phyloP scores from a whole-genome alignment of 2,113 vertebrate genomes.

The Zapornia atra region DNA sequence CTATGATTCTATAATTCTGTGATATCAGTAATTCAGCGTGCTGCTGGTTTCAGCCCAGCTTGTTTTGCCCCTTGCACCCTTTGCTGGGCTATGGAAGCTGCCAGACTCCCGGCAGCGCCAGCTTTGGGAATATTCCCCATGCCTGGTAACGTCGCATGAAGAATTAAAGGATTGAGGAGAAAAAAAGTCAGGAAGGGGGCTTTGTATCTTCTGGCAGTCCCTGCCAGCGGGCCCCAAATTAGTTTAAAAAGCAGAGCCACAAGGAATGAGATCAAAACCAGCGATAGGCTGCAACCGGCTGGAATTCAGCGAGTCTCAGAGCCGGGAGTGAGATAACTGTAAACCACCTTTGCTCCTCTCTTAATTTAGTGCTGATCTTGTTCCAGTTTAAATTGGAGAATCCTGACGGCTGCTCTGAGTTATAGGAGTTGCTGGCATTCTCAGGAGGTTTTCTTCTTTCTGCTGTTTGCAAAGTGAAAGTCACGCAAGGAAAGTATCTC shows the following conservation, averaged over 20 bases:
- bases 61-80: background rate
- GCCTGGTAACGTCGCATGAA: rapidly evolving
- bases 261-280: background rate
- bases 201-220: background rate
- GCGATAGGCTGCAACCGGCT: background rate
- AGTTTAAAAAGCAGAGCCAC: background rate
- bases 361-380: conserved; percentile 25
- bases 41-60: background rate
- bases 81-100: background rate
- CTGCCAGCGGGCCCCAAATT: background rate
- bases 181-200: background rate
- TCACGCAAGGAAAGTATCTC: background rate
- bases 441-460: conserved; percentile 42
- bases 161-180: background rate
- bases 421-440: background rate
- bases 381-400: conserved; percentile 8
- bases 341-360: conserved; percentile 21
- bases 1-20: too few species aligned
- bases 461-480: conserved; percentile 7
- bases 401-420: conserved; percentile 21
- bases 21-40: background rate
- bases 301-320: background rate
- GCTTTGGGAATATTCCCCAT: background rate
- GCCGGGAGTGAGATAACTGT: background rate
- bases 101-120: background rate